Evolutionary conservation across 2,113 vertebrate genomes (phyloP).

Genomic region (Microtus ochrogaster): DNA sequence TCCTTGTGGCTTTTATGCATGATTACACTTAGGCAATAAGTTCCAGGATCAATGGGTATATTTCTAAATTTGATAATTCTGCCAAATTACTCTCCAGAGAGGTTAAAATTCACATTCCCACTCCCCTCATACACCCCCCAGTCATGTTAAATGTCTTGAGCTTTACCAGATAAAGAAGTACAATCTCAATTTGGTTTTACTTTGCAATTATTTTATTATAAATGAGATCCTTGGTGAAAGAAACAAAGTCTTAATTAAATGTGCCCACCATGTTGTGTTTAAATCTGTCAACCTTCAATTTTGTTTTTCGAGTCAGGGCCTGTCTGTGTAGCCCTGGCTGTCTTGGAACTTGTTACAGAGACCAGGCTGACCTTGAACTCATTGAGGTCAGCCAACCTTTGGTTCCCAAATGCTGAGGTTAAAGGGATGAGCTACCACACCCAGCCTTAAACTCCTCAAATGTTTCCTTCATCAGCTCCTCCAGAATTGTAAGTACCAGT

Average conservation of each 20-base stretch:
- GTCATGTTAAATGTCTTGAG: not conserved
- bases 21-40: too few relatives aligned
- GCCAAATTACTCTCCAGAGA: not conserved
- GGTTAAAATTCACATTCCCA: not conserved
- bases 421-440: not conserved
- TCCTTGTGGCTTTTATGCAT: conserved; percentile 15
- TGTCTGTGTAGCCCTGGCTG: not conserved
- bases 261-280: too few relatives aligned
- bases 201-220: too few relatives aligned
- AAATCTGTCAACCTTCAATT: too few relatives aligned
- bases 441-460: not conserved
- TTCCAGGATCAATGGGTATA: not conserved
- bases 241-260: too few relatives aligned
- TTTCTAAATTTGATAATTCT: conserved; percentile 27
- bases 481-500: not conserved
- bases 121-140: not conserved
- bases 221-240: too few relatives aligned
- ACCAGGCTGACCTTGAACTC: not conserved
- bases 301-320: not conserved
- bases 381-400: not conserved
- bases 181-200: too few relatives aligned
- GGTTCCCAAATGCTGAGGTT: not conserved
- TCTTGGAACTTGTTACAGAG: not conserved
- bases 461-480: conserved; percentile 1
- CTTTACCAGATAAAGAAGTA: not conserved